Evolutionary conservation across 2,113 vertebrate genomes (phyloP).

Genomic region (Eubucco bourcierii): DNA sequence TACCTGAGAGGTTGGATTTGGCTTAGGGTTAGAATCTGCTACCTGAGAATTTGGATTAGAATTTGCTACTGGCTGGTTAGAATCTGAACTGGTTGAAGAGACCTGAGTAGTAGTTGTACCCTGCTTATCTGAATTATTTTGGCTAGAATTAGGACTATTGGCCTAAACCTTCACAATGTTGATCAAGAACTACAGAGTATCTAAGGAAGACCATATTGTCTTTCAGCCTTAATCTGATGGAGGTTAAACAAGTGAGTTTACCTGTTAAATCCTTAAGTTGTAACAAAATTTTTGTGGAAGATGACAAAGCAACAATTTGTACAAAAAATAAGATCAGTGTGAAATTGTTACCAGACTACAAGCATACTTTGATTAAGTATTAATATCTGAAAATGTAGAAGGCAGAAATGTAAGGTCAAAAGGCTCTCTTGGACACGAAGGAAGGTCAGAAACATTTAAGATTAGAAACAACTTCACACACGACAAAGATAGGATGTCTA

Average conservation of each 20-base stretch:
- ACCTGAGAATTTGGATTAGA: too few species aligned
- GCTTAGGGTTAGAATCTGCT: too few species aligned
- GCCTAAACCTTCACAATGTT: too few species aligned
- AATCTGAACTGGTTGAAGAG: too few species aligned
- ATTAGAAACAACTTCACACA: background rate
- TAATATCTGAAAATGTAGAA: background rate
- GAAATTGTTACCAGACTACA: background rate
- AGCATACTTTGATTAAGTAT: background rate
- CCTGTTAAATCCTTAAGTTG: background rate
- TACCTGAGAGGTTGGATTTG: too few species aligned
- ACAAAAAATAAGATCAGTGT: background rate
- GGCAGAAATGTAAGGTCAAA: background rate
- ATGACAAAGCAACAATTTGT: background rate
- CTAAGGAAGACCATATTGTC: background rate
- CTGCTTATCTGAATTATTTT: too few species aligned
- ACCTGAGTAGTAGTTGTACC: too few species aligned
- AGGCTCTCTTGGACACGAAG: background rate
- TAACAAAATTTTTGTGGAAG: background rate
- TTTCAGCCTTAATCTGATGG: background rate
- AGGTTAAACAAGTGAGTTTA: background rate
- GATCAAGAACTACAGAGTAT: background rate
- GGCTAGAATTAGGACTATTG: too few species aligned
- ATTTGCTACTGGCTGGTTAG: too few species aligned
- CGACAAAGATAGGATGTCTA: background rate
- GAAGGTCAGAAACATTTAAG: background rate